Evolutionary conservation across 2,797 vertebrate species (phyloP).

Genomic region (Eospalax fontanierii): DNA sequence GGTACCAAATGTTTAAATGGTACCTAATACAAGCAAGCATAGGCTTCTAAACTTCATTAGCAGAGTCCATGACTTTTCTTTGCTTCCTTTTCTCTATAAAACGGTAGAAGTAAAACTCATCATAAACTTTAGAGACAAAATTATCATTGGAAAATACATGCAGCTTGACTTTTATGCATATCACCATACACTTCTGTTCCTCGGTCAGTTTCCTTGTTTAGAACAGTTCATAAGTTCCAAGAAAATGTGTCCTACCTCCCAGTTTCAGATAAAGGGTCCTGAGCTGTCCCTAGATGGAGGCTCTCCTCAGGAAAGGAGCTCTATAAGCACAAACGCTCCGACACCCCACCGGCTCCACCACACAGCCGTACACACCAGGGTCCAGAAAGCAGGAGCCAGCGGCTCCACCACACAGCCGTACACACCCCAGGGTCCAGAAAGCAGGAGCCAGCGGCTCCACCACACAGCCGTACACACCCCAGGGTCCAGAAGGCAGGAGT

Average conservation of each 20-base stretch:
- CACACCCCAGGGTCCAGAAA: conserved; percentile 62
- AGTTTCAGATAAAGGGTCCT: not conserved
- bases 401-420: not conserved
- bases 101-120: not conserved
- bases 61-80: not conserved
- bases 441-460: not conserved
- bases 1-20: not conserved
- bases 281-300: not conserved
- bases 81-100: not conserved
- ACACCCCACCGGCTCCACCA: not conserved
- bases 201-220: conserved; percentile 27
- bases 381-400: conserved; percentile 16
- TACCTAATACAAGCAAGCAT: conserved; percentile 6
- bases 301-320: not conserved
- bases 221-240: conserved; percentile 67
- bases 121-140: conserved; percentile 17
- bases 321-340: not conserved
- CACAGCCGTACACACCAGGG: conserved; percentile 47
- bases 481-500: conserved; percentile 41
- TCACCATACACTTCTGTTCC: not conserved
- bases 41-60: conserved; percentile 29
- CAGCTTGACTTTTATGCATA: conserved; percentile 37
- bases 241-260: conserved; percentile 38
- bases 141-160: not conserved
- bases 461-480: conserved; percentile 48